Evolutionary conservation across 2,113 vertebrate genomes (phyloP), one percentile per base, ranked within the genome.

Genomic region (Gallinago media): DNA sequence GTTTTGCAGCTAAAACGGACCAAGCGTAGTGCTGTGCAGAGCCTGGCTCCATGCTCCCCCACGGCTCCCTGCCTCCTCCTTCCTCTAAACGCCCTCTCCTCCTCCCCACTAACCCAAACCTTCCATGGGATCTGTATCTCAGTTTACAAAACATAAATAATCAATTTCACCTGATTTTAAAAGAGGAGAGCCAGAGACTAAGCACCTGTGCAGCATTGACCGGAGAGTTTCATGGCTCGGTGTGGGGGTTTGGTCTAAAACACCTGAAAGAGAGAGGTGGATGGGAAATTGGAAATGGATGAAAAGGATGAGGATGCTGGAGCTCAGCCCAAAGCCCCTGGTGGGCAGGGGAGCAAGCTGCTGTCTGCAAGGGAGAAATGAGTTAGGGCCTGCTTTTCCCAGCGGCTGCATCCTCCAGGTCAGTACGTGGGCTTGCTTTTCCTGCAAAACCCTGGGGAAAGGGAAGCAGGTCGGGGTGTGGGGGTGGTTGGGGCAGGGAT

Each of bases 31-130:
- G 14, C 56, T 58, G 7, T 46, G 20, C 54, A 19, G 21, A 66
- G 70, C 79, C 44, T 52, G 14, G 50, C 47, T 50, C 55, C 4
- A 0, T 0, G 0, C 34, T 15, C 0, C 2, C n/a, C 55, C 10
- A 3, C 0, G 0, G 32, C 17, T 36, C 36, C 36, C 36, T 36
- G 31, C 0, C 0, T 18, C 65, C 72, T 5, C 11, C 76, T 21
- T 4, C 11, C 47, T 3, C 20, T 26, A 19, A 79, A 36, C 52
- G 17, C 17, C 36, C 17, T 62, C 77, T 71, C 49, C 59, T 59
- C 5, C 84, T 25, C 38, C 59, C 59, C n/a, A 19, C 47, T 11
- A 18, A 14, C 2, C 0, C 70, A 8, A 85, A 52, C 29, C 11
- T 61, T 85, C 27, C 55, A 56, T 52, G 52, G 55, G 10, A 19